A percentile compares a stretch with the other conserved stretches of the same genome.
These are phyloP conservation scores for Hybognathus amarus DNA, from an alignment of 2,797 vertebrate species.

Conservation along the genomic window DNA sequence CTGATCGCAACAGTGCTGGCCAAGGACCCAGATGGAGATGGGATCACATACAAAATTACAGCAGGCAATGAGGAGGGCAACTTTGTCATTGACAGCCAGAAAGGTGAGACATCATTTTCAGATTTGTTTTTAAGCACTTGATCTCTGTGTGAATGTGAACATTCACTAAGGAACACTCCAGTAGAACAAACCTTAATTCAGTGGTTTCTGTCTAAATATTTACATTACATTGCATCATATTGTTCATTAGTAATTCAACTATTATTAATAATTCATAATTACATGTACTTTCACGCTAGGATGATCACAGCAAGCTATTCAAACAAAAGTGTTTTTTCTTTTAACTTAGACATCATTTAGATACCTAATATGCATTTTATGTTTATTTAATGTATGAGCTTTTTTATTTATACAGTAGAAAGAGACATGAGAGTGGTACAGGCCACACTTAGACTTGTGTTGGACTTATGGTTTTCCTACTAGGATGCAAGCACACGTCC, in stretches of 20 bases:
- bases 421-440: background rate
- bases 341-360: constrained; percentile 6
- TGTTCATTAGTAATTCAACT: background rate
- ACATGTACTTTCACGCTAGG: background rate
- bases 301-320: constrained; percentile 3
- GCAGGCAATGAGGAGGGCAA: constrained; percentile 87
- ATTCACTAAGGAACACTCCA: background rate
- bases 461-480: background rate
- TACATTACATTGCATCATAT: constrained; percentile 28
- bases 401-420: background rate
- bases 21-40: constrained; percentile 89
- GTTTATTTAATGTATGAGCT: background rate
- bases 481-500: background rate
- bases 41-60: constrained; percentile 83
- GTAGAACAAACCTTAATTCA: background rate
- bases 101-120: constrained; percentile 75
- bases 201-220: background rate
- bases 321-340: background rate
- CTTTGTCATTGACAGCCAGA: constrained; percentile 89
- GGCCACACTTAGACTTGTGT: background rate
- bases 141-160: background rate
- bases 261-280: constrained; percentile 15
- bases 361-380: background rate
- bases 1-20: constrained; percentile 87
- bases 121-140: background rate